Conservation (phyloP, 37 sponge, comb jelly and placozoan species). For the Spongia lamella region DNA sequence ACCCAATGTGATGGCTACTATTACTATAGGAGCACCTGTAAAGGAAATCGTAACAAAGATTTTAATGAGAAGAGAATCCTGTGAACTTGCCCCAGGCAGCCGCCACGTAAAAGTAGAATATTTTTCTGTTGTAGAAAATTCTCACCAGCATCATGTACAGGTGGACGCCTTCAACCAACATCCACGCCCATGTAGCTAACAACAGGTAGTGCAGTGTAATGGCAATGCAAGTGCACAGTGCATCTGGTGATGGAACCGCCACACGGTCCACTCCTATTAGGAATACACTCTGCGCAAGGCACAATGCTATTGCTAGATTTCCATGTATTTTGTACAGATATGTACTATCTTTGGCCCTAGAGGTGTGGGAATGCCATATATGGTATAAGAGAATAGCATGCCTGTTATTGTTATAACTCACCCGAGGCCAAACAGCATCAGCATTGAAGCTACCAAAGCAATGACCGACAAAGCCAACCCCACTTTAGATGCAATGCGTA, state of each 20-base stretch:
- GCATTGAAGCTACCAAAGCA: slow-evolving; percentile 41
- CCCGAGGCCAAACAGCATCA: slow-evolving; percentile 58
- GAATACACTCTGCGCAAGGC: slow-evolving; percentile 67
- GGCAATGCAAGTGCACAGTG: slow-evolving; percentile 55
- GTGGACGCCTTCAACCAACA: slow-evolving; percentile 72
- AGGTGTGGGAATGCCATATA: background rate
- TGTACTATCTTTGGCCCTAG: background rate
- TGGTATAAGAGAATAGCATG: background rate
- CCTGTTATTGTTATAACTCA: slow-evolving; percentile 11
- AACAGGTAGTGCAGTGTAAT: slow-evolving; percentile 71
- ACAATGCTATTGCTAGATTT: slow-evolving; percentile 69
- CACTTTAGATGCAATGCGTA: slow-evolving; percentile 58
- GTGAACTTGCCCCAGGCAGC: slow-evolving; percentile 44
- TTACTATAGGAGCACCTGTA: slow-evolving; percentile 33
- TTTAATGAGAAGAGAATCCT: no score
- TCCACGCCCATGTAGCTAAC: slow-evolving; percentile 73
- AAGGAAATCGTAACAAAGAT: background rate
- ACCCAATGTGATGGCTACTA: slow-evolving; percentile 72
- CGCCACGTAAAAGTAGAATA: slow-evolving; percentile 45
- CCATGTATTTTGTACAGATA: slow-evolving; percentile 60
- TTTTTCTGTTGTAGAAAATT: slow-evolving; percentile 54
- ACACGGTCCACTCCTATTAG: slow-evolving; percentile 73
- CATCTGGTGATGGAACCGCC: slow-evolving; percentile 60
- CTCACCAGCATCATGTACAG: slow-evolving; percentile 55
- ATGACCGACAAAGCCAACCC: slow-evolving; percentile 69